phyloP scores from a whole-genome alignment of 2,888 invertebrate genomes.

The Andrena flavipes region DNA sequence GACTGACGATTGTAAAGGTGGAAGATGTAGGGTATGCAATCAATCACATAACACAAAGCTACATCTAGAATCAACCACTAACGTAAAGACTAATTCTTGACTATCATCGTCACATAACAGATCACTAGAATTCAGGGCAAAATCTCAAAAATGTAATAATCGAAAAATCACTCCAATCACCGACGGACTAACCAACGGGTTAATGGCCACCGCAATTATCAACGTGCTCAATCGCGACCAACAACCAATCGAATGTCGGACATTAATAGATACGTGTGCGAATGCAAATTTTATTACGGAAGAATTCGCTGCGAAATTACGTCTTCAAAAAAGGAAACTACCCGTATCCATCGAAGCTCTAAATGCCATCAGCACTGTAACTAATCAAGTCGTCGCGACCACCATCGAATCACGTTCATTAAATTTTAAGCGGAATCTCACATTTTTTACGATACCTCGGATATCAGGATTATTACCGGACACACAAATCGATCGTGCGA shows the following conservation, averaged over 20 bases:
- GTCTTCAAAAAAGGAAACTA: neutral
- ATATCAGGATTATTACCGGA: neutral
- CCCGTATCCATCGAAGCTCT: neutral
- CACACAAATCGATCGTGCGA: neutral
- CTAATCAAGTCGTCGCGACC: neutral
- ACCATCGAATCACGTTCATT: neutral
- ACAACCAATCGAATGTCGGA: neutral
- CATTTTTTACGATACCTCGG: neutral
- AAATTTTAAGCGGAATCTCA: neutral
- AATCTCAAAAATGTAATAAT: neutral
- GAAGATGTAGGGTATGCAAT: constrained; percentile 7
- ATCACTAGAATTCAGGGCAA: too few species aligned
- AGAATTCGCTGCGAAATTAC: neutral
- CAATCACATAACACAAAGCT: neutral
- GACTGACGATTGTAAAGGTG: neutral
- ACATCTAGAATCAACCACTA: neutral
- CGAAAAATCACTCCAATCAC: neutral
- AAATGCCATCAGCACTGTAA: neutral
- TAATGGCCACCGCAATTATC: neutral
- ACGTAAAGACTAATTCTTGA: neutral
- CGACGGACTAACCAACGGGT: neutral
- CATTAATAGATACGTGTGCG: neutral
- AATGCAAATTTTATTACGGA: neutral
- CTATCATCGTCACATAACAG: neutral
- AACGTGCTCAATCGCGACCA: neutral